Base-by-base conservation (phyloP, 1,140 invertebrate genomes). In the Magallana angulata region DNA sequence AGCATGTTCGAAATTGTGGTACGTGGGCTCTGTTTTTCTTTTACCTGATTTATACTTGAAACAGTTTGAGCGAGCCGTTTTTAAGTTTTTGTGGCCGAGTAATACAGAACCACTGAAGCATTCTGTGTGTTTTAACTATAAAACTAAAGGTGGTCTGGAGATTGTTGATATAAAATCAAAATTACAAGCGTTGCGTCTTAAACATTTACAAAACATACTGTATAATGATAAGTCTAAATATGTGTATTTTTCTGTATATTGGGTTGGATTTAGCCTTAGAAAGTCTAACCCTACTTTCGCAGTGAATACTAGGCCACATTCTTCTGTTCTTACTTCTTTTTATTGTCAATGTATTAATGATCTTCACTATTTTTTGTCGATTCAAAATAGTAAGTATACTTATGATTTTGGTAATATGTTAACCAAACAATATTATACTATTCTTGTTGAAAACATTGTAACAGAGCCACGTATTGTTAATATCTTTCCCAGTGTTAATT, bases 1-100 rank as follows among this genome's bases (percentile, higher is more conserved):
- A 14, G 89, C 86, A n/a, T 87, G 88, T 76, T 85, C 71, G 7
- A 90, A 91, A 71, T 57, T 92, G 8, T 90, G 87, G 85, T 92
- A 90, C 88, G 64, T 71, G 76, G 88, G 85, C 71, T 80, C 68
- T 18, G 84, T 90, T 59, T 64, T 64, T 18, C 12, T 64, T 11
- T 86, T 91, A 48, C 91, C 91, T 8, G 57, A 71, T 12, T 71
- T 68, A 87, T 91, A 91, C 88, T 18, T 89, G 18, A 87, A 84
- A 9, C 59, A 88, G 24, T 87, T 91, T 84, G 68, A 89, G 57
- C 76, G 60, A 87, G 58, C 58, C 56, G 58, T 68, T 86, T 89
- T 90, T 81, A 86, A 62, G n/a, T 90, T 82, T 88, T 36, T 90
- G 60, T 91, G 90, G 90, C 84, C 82, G 76, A 60, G 60, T 57